Base-by-base conservation (phyloP, 1,140 invertebrate genomes). In the Meloidogyne floridensis region DNA sequence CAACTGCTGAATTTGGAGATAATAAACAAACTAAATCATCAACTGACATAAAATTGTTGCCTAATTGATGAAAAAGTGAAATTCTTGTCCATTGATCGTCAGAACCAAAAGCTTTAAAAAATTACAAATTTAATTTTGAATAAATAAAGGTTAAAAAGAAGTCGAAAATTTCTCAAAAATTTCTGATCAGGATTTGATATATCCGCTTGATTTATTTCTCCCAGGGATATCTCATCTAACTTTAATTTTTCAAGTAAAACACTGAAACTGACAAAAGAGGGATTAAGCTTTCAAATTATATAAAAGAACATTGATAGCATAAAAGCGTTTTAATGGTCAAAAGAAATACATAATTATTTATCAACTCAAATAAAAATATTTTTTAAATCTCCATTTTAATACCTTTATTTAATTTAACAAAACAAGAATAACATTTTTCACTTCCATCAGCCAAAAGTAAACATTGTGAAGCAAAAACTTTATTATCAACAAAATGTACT, bases 401-500 rank as follows among this genome's bases (percentile, higher is more conserved):
- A 77, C 76, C 7, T 59, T 43, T 72, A 15, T 77, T 18, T 69
- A 59, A 47, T 42, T 43, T 18, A 69, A 80, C 80, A 11, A 71
- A 70, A 59, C 80, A 80, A n/a, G 72, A 74, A 59, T 32, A 56
- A 51, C 80, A 80, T 20, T 76, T 59, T 69, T 80, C 80, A n/a
- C 42, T 56, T 56, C 76, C 80, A 54, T 80, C 76, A 3, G 80
- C 11, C 10, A 54, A n/a, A 9, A 56, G 11, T 6, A 71, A 59
- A 18, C 80, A 80, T 43, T 71, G 72, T 3, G 65, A 13, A 51
- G 56, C 72, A 81, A 15, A 80, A 59, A 80, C 43, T 54, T 43
- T 80, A 9, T 80, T 32, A 43, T 11, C 77, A 43, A 80, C 13
- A 80, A 76, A 80, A 51, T 80, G 80, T 10, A 80, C 80, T 80